Evolutionary conservation across 1,140 invertebrate genomes (phyloP), one percentile per base, ranked within the genome.

Genomic region (Monomorium pharaonis): DNA sequence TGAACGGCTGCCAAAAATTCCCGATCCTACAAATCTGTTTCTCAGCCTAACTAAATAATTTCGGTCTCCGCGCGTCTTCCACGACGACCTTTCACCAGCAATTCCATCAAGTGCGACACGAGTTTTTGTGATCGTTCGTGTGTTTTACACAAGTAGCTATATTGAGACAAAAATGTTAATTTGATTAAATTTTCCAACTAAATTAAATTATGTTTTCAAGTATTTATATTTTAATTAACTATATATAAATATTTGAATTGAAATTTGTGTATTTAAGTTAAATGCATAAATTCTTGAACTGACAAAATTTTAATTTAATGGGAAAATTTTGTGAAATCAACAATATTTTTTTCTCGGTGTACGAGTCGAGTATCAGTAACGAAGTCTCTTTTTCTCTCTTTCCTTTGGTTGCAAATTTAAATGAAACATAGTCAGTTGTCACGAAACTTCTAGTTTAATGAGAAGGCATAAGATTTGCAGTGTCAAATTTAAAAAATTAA

Each of bases 1-100:
- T 33, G 30, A 88, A 42, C 56, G 37, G n/a, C 44, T 83, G 77
- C 76, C 88, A 88, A 86, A 89, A 89, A 88, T 86, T 47, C 9
- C 56, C 51, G 18, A 6, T 42, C 12, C 2, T 51, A 85, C 69
- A 60, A 60, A 33, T 76, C 56, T 77, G 58, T 54, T 51, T 77
- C 47, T 77, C 44, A 33, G 30, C 51, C 49, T 72, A 54, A 56
- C 67, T 65, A 80, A 89, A 88, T 69, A 88, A 6, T 42, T 75
- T 75, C 27, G 24, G 6, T 65, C 42, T 56, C 21, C 72, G 14
- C 37, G 24, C 18, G 18, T 4, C 62, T 42, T 7, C 0, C 30
- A n/a, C n/a, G n/a, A n/a, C n/a, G n/a, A n/a, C 12, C 56, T 44
- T 3, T 65, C 33, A 27, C 47, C 18, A 16, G n/a, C 44, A 54